Percentiles rank a stretch among this genome's conserved stretches.
Conservation (phyloP, 1,140 invertebrate genomes). For the Megalopta genalis region DNA sequence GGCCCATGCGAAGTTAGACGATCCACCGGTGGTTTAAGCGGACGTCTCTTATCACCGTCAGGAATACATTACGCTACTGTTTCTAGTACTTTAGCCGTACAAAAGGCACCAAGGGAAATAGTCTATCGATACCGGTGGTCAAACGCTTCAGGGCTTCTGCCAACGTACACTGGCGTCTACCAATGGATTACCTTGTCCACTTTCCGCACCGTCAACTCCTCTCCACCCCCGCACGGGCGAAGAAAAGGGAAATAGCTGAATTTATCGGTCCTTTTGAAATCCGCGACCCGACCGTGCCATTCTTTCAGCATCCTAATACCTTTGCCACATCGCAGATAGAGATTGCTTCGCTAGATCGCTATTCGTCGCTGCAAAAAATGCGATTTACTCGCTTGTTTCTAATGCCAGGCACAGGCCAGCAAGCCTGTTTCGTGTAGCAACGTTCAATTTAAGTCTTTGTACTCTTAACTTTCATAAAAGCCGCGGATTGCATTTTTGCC, state of each 20-base stretch:
- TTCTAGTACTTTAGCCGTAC: constrained; percentile 3
- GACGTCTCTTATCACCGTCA: background rate
- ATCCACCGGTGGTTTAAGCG: background rate
- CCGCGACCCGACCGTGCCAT: background rate
- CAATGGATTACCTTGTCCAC: constrained; percentile 6
- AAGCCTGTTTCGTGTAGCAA: no score
- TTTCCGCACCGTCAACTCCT: constrained; percentile 16
- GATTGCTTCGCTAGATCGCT: constrained; percentile 19
- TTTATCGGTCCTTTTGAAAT: constrained; percentile 1
- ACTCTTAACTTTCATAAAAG: no score
- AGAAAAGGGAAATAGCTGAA: background rate
- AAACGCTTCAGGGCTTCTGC: background rate
- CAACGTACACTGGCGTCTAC: background rate
- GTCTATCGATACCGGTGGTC: constrained; percentile 7
- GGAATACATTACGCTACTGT: background rate
- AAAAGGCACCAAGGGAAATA: constrained; percentile 15
- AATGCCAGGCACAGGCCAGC: background rate
- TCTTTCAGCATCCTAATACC: constrained; percentile 6
- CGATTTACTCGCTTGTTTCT: background rate
- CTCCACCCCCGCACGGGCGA: background rate
- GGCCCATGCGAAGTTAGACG: no score
- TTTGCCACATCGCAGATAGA: constrained; percentile 7
- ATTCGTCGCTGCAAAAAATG: no score
- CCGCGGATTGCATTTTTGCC: no score
- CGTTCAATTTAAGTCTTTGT: no score